Evolutionary conservation across 1,140 invertebrate species (phyloP).

Genomic region (Thaumetopoea pityocampa): DNA sequence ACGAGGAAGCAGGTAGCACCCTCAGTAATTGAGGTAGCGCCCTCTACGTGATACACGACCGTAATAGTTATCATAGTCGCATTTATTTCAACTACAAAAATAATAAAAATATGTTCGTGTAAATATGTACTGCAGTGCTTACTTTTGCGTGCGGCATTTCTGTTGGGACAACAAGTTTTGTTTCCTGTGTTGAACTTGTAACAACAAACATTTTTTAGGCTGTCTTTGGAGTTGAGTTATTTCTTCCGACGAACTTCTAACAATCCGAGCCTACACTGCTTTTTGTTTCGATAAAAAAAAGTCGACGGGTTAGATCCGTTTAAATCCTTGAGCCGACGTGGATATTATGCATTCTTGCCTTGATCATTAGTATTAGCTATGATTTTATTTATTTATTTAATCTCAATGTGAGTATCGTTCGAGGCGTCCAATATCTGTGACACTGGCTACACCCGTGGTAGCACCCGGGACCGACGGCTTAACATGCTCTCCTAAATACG

Average conservation of each 20-base stretch:
- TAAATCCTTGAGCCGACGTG: slow-evolving; percentile 10
- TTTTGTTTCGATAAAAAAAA: slow-evolving; percentile 20
- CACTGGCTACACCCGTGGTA: too few relatives aligned
- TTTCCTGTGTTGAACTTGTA: slow-evolving; percentile 21
- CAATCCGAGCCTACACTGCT: slow-evolving; percentile 3
- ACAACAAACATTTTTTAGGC: slow-evolving; percentile 26
- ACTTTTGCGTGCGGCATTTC: slow-evolving; percentile 3
- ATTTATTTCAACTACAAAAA: slow-evolving; percentile 9
- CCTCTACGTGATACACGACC: slow-evolving; percentile 2
- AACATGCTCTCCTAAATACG: too few relatives aligned
- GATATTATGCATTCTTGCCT: slow-evolving; percentile 1
- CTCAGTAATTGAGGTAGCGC: too few relatives aligned
- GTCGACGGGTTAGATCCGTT: slow-evolving; percentile 10
- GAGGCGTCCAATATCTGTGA: too few relatives aligned
- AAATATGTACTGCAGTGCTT: slow-evolving; percentile 8
- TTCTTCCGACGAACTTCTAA: slow-evolving; percentile 27
- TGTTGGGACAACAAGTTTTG: slow-evolving; percentile 9
- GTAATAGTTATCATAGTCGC: slow-evolving; percentile 5
- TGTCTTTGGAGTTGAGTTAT: slow-evolving; percentile 31
- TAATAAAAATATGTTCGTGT: slow-evolving; percentile 2
- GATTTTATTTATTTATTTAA: not conserved
- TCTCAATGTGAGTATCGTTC: not conserved
- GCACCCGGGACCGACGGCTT: too few relatives aligned
- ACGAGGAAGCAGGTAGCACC: too few relatives aligned
- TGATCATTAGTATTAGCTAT: slow-evolving; percentile 1